Conservation (phyloP, 2,888 invertebrate genomes). For the Thalpophila matura region DNA sequence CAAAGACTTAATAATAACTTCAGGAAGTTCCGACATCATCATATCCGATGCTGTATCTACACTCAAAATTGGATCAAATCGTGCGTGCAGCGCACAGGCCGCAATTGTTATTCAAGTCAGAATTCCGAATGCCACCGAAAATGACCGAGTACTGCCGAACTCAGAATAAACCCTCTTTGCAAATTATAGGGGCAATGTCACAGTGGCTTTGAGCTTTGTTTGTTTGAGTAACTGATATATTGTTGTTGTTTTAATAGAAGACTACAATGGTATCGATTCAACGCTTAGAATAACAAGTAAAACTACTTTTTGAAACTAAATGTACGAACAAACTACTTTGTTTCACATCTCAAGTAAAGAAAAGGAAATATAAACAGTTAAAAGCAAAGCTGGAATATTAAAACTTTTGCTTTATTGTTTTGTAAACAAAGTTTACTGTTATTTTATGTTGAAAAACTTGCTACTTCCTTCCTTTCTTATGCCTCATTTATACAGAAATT, state of each 20-base stretch:
- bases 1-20: slow-evolving; percentile 15
- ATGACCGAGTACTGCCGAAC: slow-evolving; percentile 56
- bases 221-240: slow-evolving; percentile 12
- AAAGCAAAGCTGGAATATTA: slow-evolving; percentile 4
- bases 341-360: slow-evolving; percentile 3
- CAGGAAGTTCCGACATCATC: slow-evolving; percentile 14
- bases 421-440: neutral
- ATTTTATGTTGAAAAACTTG: neutral
- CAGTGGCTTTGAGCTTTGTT: neutral
- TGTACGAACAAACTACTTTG: neutral
- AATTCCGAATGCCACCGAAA: slow-evolving; percentile 57
- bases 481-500: too few species aligned
- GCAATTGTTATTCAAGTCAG: slow-evolving; percentile 70
- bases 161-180: slow-evolving; percentile 17
- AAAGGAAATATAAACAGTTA: neutral
- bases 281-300: neutral
- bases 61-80: slow-evolving; percentile 61
- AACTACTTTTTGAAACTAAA: slow-evolving; percentile 5
- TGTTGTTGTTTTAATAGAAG: slow-evolving; percentile 15
- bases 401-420: slow-evolving; percentile 16
- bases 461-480: too few species aligned
- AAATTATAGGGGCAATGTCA: slow-evolving; percentile 16
- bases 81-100: slow-evolving; percentile 62
- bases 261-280: slow-evolving; percentile 2
- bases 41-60: slow-evolving; percentile 40